Conservation (phyloP, 2,113 vertebrate genomes). For the Seriola rivoliana region DNA sequence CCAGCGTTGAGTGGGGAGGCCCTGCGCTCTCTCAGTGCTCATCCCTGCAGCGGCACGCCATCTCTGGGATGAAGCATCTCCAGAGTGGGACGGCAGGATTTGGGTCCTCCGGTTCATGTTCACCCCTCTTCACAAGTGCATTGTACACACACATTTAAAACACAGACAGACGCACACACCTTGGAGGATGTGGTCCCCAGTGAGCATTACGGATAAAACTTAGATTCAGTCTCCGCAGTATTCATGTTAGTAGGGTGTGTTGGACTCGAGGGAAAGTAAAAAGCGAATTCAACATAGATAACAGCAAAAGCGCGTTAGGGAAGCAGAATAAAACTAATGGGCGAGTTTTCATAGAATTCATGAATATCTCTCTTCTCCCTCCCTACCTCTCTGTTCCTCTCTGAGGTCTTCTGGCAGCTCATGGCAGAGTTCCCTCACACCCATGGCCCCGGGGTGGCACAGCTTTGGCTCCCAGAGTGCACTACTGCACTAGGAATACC, state of each 20-base stretch:
- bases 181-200: slow-evolving; percentile 48
- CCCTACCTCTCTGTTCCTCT: slow-evolving; percentile 31
- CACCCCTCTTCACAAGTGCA: slow-evolving; percentile 36
- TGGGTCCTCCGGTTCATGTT: slow-evolving; percentile 52
- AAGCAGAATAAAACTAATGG: slow-evolving; percentile 55
- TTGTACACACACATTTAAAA: slow-evolving; percentile 24
- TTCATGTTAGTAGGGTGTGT: slow-evolving; percentile 52
- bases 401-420: slow-evolving; percentile 58
- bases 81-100: slow-evolving; percentile 36
- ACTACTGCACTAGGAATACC: slow-evolving; percentile 71
- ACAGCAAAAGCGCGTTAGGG: slow-evolving; percentile 64
- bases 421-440: slow-evolving; percentile 72
- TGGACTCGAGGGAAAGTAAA: slow-evolving; percentile 54
- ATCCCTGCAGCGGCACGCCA: slow-evolving; percentile 50
- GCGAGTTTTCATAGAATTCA: slow-evolving; percentile 60
- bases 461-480: slow-evolving; percentile 68
- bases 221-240: slow-evolving; percentile 36
- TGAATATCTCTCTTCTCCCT: slow-evolving; percentile 39
- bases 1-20: slow-evolving; percentile 60
- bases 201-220: slow-evolving; percentile 55
- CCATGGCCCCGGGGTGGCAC: slow-evolving; percentile 67
- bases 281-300: slow-evolving; percentile 60
- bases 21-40: slow-evolving; percentile 44
- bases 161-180: slow-evolving; percentile 35
- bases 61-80: slow-evolving; percentile 61